Evolutionary conservation across 2,888 invertebrate species (phyloP).

Genomic region (Drosophila barbarae): DNA sequence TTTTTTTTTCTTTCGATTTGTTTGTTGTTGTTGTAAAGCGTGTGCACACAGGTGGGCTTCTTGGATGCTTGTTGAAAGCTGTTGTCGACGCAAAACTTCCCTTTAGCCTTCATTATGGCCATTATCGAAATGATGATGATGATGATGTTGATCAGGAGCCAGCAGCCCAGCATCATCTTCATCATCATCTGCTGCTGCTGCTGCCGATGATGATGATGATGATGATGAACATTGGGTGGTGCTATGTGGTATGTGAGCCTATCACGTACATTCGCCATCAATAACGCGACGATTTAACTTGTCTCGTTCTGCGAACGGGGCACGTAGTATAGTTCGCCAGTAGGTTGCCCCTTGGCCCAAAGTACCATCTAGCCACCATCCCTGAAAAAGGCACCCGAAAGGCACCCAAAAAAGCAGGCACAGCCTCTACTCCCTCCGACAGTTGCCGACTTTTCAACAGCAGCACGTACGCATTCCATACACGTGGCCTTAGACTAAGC

Average conservation of each 20-base stretch:
- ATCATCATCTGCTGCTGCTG: constrained; percentile 4
- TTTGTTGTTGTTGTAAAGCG: constrained; percentile 55
- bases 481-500: constrained; percentile 41
- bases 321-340: constrained; percentile 56
- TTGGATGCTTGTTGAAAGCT: constrained; percentile 63
- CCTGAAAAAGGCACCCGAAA: constrained; percentile 9
- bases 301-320: constrained; percentile 66
- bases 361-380: constrained; percentile 5
- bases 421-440: background rate
- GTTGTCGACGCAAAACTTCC: constrained; percentile 63
- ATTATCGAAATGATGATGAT: constrained; percentile 47
- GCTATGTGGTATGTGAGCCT: constrained; percentile 65
- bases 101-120: constrained; percentile 56
- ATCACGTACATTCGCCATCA: constrained; percentile 75
- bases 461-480: constrained; percentile 45
- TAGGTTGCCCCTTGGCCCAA: constrained; percentile 35
- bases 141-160: constrained; percentile 25
- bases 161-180: constrained; percentile 11
- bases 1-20: background rate
- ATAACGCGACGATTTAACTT: constrained; percentile 75
- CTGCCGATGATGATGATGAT: constrained; percentile 19
- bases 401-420: constrained; percentile 8
- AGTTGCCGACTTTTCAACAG: constrained; percentile 12
- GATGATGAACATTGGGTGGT: constrained; percentile 26
- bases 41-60: constrained; percentile 61